A percentile compares a stretch with the other conserved stretches of the same genome.
These are phyloP conservation scores for Dryadula phaetusa DNA, from an alignment of 2,888 invertebrate genomes.

Conservation along the genomic window DNA sequence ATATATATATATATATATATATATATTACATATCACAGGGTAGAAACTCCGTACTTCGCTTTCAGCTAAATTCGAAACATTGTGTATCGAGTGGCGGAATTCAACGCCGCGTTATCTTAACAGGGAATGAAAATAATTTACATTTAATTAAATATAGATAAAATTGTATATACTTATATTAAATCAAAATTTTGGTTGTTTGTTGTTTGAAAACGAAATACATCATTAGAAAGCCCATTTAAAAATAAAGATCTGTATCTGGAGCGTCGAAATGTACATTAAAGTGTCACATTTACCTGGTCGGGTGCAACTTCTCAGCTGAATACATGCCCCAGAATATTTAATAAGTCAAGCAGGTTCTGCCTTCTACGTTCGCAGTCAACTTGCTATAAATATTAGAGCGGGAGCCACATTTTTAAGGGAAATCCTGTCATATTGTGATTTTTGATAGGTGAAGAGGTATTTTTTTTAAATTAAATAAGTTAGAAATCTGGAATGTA, in stretches of 20 bases:
- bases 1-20: too few relatives aligned
- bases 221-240: background rate
- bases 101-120: too few relatives aligned
- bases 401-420: constrained; percentile 19
- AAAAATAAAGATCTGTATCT: constrained; percentile 20
- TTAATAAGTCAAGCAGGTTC: constrained; percentile 28
- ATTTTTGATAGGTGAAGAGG: background rate
- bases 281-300: constrained; percentile 33
- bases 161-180: background rate
- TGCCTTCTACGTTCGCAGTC: constrained; percentile 24
- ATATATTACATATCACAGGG: too few relatives aligned
- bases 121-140: too few relatives aligned
- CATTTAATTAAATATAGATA: too few relatives aligned
- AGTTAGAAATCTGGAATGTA: too few relatives aligned
- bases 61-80: too few relatives aligned
- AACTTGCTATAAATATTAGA: constrained; percentile 37
- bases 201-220: background rate
- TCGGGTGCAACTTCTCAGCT: constrained; percentile 32
- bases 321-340: constrained; percentile 43
- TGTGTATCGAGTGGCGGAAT: too few relatives aligned
- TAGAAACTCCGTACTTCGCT: too few relatives aligned
- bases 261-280: constrained; percentile 31
- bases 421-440: background rate
- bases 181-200: background rate
- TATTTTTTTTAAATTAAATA: too few relatives aligned